Conservation (phyloP, 2,113 vertebrate genomes). For the Isichthys henryi region DNA sequence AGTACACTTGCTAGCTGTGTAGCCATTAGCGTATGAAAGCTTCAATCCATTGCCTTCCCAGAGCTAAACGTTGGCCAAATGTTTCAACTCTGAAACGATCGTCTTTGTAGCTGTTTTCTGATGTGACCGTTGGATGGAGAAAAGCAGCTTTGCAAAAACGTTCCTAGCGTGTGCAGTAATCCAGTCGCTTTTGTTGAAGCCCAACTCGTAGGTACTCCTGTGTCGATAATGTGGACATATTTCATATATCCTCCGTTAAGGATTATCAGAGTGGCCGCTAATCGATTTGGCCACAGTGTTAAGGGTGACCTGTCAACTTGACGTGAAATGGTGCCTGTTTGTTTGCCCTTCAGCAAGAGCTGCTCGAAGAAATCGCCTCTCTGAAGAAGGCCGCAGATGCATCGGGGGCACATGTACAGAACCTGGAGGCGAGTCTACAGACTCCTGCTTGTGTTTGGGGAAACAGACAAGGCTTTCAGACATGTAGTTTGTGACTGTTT, state of each 20-base stretch:
- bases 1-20: not conserved
- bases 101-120: not conserved
- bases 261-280: not conserved
- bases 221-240: not conserved
- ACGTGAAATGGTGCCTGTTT: conserved; percentile 33
- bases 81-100: not conserved
- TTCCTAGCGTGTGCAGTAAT: not conserved
- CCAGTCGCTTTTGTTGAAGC: not conserved
- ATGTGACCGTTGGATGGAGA: not conserved
- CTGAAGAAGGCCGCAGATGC: conserved; percentile 65
- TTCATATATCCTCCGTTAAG: not conserved
- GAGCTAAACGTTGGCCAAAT: not conserved
- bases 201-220: not conserved
- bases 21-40: not conserved
- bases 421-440: conserved; percentile 70
- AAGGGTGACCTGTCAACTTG: not conserved
- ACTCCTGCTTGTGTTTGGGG: not conserved
- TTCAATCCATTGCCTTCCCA: not conserved
- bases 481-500: not conserved
- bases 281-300: not conserved
- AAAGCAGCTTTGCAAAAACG: not conserved
- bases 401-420: conserved; percentile 59
- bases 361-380: conserved; percentile 67
- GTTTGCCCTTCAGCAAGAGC: conserved; percentile 64
- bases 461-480: not conserved